These are phyloP conservation scores for Cheilinus undulatus DNA, from an alignment of 2,113 vertebrate species.

Conservation along the genomic window DNA sequence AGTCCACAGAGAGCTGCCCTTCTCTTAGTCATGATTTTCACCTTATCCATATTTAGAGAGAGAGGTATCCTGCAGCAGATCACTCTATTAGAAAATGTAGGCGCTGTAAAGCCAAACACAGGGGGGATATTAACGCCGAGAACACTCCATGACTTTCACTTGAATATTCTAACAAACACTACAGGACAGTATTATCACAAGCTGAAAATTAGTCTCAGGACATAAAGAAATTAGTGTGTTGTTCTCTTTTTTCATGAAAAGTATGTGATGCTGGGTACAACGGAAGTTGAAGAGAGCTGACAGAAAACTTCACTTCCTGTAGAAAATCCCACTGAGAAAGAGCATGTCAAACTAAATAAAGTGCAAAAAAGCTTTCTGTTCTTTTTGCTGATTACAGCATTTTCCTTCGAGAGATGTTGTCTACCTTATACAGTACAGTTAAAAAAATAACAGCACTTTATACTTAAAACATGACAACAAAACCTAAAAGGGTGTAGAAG, in stretches of 20 bases:
- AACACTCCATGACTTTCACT: background rate
- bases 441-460: too few relatives aligned
- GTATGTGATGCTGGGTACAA: too few relatives aligned
- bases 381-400: too few relatives aligned
- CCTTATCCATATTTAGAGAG: background rate
- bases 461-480: background rate
- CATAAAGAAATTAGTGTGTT: too few relatives aligned
- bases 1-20: conserved; percentile 14
- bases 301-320: too few relatives aligned
- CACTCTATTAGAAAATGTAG: background rate
- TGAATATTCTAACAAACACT: too few relatives aligned
- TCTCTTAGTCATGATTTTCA: conserved; percentile 9
- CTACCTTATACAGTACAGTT: background rate
- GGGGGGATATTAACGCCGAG: background rate
- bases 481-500: too few relatives aligned
- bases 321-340: too few relatives aligned
- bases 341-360: background rate
- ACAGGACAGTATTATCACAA: too few relatives aligned
- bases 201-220: too few relatives aligned
- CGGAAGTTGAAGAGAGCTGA: background rate
- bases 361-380: background rate
- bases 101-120: background rate
- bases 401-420: background rate
- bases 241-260: too few relatives aligned
- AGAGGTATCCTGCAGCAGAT: background rate